Evolutionary conservation across 2,113 vertebrate species (phyloP), one percentile per base, ranked within the genome.

Genomic region (Corapipo altera): DNA sequence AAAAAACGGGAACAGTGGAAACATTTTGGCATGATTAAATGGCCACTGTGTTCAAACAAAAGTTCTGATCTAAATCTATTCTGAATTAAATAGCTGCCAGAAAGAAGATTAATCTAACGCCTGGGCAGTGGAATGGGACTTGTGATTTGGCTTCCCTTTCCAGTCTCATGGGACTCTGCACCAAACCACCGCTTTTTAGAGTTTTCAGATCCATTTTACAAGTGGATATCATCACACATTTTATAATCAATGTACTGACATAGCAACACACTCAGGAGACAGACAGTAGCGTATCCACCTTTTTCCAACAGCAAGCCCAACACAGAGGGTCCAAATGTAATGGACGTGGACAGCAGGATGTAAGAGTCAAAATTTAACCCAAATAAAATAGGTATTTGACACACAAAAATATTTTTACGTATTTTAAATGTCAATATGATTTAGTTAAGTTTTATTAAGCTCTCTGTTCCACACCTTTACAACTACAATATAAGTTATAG

Each of bases 21-120:
- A 98, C 98, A 98, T 98, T 98, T 98, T 97, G 95, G 98, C 98
- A 98, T 98, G 98, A 99, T 98, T 98, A 99, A 98, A 98, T 97
- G 98, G 98, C 98, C 98, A 98, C 97, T 98, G 98, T 98, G 98
- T 98, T 98, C 98, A 98, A 99, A 99, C 98, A 98, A 98, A 98
- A 98, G 98, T 97, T 98, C 98, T 98, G 98, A 98, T 96, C 83
- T 96, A 96, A 96, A 97, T 98, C 98, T 98, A 98, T 98, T 98
- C 83, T 93, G 92, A 96, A 96, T 96, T 96, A 96, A 97, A 96
- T 72, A 96, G 88, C 91, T 96, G 92, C 95, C 95, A 94, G 88
- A 89, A 61, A 96, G 77, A 91, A 90, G 87, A 94, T 96, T 95
- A 92, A 96, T 96, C 92, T 92, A 93, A 84, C 0, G 61, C 70